These are phyloP conservation scores for Augochlorella aurata DNA, from an alignment of 2,888 invertebrate genomes.

Conservation along the genomic window DNA sequence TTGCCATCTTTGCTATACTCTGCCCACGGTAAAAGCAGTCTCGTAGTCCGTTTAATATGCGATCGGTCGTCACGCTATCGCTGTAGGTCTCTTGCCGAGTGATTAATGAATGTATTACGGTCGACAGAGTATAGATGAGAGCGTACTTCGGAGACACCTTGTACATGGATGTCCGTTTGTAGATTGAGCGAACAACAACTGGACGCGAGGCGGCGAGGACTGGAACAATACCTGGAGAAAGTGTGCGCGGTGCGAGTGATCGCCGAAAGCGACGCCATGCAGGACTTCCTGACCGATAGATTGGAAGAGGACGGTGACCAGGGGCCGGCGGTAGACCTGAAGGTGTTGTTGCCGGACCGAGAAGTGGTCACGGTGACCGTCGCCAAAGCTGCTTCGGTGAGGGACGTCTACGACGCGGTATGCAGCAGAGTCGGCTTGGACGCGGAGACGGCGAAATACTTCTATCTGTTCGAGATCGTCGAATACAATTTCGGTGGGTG, in stretches of 20 bases:
- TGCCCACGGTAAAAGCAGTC: no score
- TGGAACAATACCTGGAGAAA: constrained; percentile 99
- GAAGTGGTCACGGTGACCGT: constrained; percentile 94
- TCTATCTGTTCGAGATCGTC: constrained; percentile 98
- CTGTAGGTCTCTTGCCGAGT: no score
- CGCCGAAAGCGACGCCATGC: constrained; percentile 98
- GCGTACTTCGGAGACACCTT: background rate
- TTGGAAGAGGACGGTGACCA: constrained; percentile 91
- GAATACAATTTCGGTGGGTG: constrained; percentile 96
- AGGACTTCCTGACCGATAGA: constrained; percentile 96
- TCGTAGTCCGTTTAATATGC: no score
- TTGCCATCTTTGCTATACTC: no score
- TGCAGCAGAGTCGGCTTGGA: constrained; percentile 92
- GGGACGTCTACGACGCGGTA: constrained; percentile 94
- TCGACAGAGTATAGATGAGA: no score
- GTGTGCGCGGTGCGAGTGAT: constrained; percentile 99
- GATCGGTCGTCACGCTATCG: no score
- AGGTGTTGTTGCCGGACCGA: constrained; percentile 94
- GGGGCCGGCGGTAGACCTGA: constrained; percentile 89
- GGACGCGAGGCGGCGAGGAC: constrained; percentile 95
- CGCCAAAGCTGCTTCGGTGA: constrained; percentile 93
- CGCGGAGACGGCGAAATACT: constrained; percentile 92
- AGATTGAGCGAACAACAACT: constrained; percentile 97
- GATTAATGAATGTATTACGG: background rate
- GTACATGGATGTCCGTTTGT: background rate